Conservation (phyloP, 2,888 invertebrate species). For the Ariolimax columbianus region DNA sequence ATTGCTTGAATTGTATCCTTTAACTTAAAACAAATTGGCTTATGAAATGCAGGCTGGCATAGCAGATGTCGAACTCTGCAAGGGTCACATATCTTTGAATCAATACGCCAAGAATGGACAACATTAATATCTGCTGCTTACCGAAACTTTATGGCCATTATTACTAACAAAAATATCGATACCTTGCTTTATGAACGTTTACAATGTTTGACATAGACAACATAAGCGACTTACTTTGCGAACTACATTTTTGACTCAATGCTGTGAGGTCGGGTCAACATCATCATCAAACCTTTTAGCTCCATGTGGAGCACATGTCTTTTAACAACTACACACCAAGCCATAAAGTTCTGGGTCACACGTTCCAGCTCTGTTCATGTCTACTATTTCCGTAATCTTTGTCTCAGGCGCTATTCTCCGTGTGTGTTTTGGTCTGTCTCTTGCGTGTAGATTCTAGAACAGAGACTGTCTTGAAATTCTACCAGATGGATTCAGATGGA, state of each 20-base stretch:
- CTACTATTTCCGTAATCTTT: too few species aligned
- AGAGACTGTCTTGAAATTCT: too few species aligned
- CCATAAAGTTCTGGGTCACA: too few species aligned
- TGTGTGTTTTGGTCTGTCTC: too few species aligned
- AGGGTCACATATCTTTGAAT: conserved; percentile 43
- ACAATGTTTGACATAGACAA: neutral
- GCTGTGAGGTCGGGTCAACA: conserved; percentile 30
- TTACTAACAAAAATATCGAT: neutral
- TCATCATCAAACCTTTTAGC: too few species aligned
- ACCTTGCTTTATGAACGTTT: neutral
- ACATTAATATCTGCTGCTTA: neutral
- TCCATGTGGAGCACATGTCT: too few species aligned
- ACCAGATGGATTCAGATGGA: too few species aligned
- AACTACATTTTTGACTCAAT: conserved; percentile 34
- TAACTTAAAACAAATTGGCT: neutral
- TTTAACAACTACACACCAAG: too few species aligned
- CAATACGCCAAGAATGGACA: neutral
- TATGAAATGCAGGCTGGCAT: conserved; percentile 10
- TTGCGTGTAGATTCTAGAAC: too few species aligned
- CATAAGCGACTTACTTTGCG: neutral
- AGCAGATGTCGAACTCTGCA: neutral
- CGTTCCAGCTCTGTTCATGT: too few species aligned
- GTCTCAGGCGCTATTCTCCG: too few species aligned
- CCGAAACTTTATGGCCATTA: neutral
- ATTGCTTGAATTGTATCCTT: neutral